Percentiles rank a stretch among this genome's conserved stretches.
These are phyloP conservation scores for Sycophila sp. DNA, from an alignment of 1,140 invertebrate genomes.

Conservation along the genomic window DNA sequence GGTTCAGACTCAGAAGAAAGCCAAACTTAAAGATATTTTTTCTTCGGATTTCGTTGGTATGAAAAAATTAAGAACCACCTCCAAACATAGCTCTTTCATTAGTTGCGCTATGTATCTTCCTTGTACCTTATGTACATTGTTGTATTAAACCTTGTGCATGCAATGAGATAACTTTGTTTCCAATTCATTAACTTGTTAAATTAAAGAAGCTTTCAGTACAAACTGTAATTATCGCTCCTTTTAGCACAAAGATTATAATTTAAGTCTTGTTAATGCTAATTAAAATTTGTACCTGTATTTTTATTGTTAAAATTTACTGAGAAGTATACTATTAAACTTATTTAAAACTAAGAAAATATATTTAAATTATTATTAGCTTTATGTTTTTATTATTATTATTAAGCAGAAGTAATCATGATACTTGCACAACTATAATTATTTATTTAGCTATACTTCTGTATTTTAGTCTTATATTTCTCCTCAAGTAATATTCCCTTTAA, in stretches of 20 bases:
- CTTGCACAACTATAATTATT: too few relatives aligned
- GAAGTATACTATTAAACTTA: background rate
- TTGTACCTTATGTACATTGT: conserved; percentile 32
- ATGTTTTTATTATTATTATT: too few relatives aligned
- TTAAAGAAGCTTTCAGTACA: conserved; percentile 32
- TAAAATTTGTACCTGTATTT: conserved; percentile 24
- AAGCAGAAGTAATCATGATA: too few relatives aligned
- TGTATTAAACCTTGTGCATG: conserved; percentile 39
- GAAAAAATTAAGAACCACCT: conserved; percentile 48
- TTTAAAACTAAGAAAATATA: background rate
- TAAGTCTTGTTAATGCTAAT: conserved; percentile 14
- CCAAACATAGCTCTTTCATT: conserved; percentile 44
- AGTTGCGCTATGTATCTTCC: conserved; percentile 38
- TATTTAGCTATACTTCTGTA: too few relatives aligned
- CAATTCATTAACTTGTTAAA: conserved; percentile 33
- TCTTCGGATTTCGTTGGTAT: conserved; percentile 76
- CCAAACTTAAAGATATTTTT: conserved; percentile 81
- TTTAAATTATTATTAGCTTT: background rate
- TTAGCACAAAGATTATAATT: conserved; percentile 27
- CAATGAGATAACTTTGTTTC: conserved; percentile 30
- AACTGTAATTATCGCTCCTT: conserved; percentile 31
- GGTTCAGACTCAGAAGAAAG: conserved; percentile 76
- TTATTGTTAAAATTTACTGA: background rate
- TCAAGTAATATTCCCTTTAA: too few relatives aligned
- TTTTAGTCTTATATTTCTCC: too few relatives aligned